These are phyloP conservation scores for Horisme vitalbata DNA, from an alignment of 2,888 invertebrate genomes.

Conservation along the genomic window DNA sequence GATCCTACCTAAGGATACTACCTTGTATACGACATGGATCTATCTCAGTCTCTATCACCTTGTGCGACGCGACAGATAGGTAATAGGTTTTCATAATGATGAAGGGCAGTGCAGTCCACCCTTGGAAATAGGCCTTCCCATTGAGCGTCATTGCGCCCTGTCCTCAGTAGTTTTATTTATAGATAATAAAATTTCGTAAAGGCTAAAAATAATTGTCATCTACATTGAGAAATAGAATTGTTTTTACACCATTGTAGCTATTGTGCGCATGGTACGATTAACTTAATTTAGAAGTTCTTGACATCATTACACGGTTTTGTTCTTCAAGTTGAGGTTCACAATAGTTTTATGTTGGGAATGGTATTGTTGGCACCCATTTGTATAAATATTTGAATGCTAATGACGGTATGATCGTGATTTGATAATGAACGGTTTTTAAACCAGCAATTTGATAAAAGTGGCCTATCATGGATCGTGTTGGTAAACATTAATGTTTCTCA, in stretches of 20 bases:
- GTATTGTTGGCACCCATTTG: slow-evolving; percentile 9
- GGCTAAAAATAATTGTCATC: slow-evolving; percentile 36
- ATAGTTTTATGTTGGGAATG: slow-evolving; percentile 16
- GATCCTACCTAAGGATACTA: too few species aligned
- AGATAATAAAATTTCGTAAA: slow-evolving; percentile 22
- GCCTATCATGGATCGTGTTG: too few species aligned
- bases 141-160: too few species aligned
- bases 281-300: slow-evolving; percentile 46
- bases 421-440: slow-evolving; percentile 8
- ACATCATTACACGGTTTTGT: slow-evolving; percentile 52
- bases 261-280: slow-evolving; percentile 39
- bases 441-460: not conserved
- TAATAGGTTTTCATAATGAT: too few species aligned
- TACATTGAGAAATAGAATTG: slow-evolving; percentile 28
- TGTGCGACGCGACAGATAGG: too few species aligned
- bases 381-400: slow-evolving; percentile 8
- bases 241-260: slow-evolving; percentile 29
- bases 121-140: too few species aligned
- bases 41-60: too few species aligned
- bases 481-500: slow-evolving; percentile 1
- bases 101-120: too few species aligned
- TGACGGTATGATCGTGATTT: not conserved
- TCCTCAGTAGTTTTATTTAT: too few species aligned
- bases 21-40: too few species aligned
- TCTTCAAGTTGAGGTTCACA: slow-evolving; percentile 26